Evolutionary conservation across 1,140 invertebrate species (phyloP).

Genomic region (Plectrocnemia conspersa): DNA sequence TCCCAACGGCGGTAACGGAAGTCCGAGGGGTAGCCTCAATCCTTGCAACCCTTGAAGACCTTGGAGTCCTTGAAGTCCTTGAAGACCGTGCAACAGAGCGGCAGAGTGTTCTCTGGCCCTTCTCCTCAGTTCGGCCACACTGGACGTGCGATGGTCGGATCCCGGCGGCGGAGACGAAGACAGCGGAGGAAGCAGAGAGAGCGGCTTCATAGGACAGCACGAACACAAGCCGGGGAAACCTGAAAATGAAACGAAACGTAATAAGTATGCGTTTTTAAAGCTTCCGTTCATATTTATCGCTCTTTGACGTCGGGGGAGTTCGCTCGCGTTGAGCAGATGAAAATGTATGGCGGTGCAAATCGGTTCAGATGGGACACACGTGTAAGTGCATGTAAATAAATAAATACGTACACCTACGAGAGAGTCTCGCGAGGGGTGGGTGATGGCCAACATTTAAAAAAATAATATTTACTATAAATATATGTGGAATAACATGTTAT

Average conservation of each 20-base stretch:
- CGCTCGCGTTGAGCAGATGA: slow-evolving; percentile 10
- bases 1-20: slow-evolving; percentile 50
- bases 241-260: too few species aligned
- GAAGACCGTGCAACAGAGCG: slow-evolving; percentile 70
- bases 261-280: too few species aligned
- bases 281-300: too few species aligned
- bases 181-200: slow-evolving; percentile 40
- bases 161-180: slow-evolving; percentile 39
- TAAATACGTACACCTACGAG: too few species aligned
- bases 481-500: too few species aligned
- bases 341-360: too few species aligned
- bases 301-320: not conserved
- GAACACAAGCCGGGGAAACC: slow-evolving; percentile 69
- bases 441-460: too few species aligned
- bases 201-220: slow-evolving; percentile 67
- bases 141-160: slow-evolving; percentile 65
- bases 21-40: slow-evolving; percentile 46
- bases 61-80: slow-evolving; percentile 52
- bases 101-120: slow-evolving; percentile 90
- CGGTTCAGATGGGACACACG: too few species aligned
- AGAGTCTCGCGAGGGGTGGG: too few species aligned
- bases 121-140: slow-evolving; percentile 78
- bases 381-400: too few species aligned
- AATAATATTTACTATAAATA: too few species aligned
- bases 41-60: slow-evolving; percentile 55